A percentile compares a stretch with the other conserved stretches of the same genome.
Evolutionary conservation across 2,888 invertebrate genomes (phyloP).

Genomic region (Micoletzkya japonica): DNA sequence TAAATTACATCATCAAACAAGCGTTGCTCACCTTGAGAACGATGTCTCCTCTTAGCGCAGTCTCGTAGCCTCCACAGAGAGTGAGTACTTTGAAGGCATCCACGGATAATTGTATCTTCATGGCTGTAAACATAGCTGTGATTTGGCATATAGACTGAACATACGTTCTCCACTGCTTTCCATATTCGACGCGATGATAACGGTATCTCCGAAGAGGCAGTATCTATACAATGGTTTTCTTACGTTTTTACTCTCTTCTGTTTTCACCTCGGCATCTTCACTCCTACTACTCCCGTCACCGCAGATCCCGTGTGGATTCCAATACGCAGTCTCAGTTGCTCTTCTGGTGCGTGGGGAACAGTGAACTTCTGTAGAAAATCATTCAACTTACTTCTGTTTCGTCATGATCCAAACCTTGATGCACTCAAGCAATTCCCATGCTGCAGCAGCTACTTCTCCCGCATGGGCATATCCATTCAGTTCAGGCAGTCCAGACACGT

Average conservation of each 20-base stretch:
- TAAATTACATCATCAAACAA: too few species aligned
- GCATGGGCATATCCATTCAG: conserved; percentile 41
- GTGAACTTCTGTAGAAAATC: conserved; percentile 32
- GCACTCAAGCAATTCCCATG: conserved; percentile 38
- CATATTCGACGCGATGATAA: conserved; percentile 42
- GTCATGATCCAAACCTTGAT: conserved; percentile 32
- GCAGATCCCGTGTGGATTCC: conserved; percentile 38
- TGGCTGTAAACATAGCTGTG: conserved; percentile 34
- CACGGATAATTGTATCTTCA: conserved; percentile 41
- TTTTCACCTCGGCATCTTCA: conserved; percentile 23
- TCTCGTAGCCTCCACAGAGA: conserved; percentile 39
- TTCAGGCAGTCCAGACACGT: conserved; percentile 44
- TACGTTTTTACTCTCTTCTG: neutral
- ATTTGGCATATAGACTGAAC: neutral
- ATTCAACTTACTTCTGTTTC: neutral
- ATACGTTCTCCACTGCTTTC: conserved; percentile 45
- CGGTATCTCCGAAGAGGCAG: conserved; percentile 30
- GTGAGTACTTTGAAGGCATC: conserved; percentile 36
- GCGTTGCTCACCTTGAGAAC: conserved; percentile 29
- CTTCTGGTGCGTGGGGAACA: conserved; percentile 40
- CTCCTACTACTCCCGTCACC: conserved; percentile 27
- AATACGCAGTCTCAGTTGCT: conserved; percentile 38
- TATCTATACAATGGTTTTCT: neutral
- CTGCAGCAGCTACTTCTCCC: conserved; percentile 44
- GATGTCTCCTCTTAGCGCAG: conserved; percentile 37